These are phyloP conservation scores for Callorhinus ursinus DNA, from an alignment of 2,113 vertebrate genomes.

Conservation along the genomic window DNA sequence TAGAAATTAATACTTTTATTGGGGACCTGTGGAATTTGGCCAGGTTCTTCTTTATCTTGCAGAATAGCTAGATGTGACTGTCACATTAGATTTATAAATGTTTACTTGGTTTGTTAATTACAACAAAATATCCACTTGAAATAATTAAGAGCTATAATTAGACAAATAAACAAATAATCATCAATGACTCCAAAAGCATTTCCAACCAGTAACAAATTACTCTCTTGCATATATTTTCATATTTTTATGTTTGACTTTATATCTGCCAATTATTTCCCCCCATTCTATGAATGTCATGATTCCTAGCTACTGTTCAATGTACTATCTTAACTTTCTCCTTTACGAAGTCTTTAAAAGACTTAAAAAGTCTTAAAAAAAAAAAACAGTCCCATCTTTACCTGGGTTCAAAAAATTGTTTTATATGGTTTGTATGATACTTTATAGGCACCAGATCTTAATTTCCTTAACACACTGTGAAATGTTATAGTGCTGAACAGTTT, in stretches of 20 bases:
- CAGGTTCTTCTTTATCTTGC: not conserved
- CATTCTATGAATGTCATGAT: not conserved
- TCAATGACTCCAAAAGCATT: not conserved
- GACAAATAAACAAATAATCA: not conserved
- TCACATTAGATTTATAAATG: conserved; percentile 11
- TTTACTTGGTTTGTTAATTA: not conserved
- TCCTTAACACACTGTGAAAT: not conserved
- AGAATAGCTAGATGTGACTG: not conserved
- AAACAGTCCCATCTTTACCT: not conserved
- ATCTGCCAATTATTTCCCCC: not conserved
- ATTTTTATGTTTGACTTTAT: conserved; percentile 1
- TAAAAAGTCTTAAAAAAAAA: not conserved
- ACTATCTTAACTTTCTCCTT: not conserved
- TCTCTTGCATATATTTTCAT: not conserved
- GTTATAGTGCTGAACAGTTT: not conserved
- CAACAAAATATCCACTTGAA: not conserved
- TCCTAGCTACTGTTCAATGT: not conserved
- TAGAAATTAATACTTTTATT: not conserved
- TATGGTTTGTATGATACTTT: not conserved
- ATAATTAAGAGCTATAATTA: not conserved
- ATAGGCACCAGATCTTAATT: not conserved
- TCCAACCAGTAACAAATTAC: not conserved
- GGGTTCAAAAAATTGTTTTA: not conserved
- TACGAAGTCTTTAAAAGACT: not conserved
- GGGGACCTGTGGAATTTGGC: not conserved